phyloP scores from a whole-genome alignment of 2,888 invertebrate genomes.

The Arrhopalites spinosus region DNA sequence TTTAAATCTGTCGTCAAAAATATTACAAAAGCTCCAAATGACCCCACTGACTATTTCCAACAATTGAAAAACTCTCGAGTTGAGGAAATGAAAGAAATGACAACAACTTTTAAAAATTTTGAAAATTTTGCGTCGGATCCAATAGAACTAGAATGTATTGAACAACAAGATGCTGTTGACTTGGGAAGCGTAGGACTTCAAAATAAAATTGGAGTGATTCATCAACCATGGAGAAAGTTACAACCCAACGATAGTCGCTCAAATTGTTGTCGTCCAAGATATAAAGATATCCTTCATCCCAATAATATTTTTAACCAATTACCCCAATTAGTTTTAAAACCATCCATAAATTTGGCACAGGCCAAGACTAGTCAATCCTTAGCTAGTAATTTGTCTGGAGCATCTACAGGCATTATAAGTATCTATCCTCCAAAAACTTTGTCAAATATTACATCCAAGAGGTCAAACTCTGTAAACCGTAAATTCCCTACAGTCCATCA shows the following conservation, averaged over 20 bases:
- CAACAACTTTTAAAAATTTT: background rate
- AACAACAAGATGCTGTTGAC: background rate
- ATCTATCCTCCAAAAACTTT: background rate
- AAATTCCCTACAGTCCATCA: background rate
- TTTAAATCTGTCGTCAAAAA: background rate
- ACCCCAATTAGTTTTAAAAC: background rate
- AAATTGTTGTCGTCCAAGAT: background rate
- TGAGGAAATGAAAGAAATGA: background rate
- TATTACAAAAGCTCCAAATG: background rate
- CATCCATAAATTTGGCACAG: background rate
- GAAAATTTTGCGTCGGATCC: conserved; percentile 1
- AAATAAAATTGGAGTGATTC: background rate
- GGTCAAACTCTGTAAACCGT: background rate
- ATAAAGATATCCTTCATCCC: conserved; percentile 4
- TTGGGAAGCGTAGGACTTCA: background rate
- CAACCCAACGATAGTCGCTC: background rate
- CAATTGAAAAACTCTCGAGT: background rate
- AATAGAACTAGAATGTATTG: background rate
- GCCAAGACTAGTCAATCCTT: background rate
- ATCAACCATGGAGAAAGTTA: background rate
- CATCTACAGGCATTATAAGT: background rate
- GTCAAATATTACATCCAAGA: background rate
- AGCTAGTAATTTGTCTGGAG: background rate
- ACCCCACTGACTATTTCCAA: background rate
- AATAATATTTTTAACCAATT: conserved; percentile 14